These are phyloP conservation scores for Erebia aethiops DNA, from an alignment of 2,888 invertebrate species.

Conservation along the genomic window DNA sequence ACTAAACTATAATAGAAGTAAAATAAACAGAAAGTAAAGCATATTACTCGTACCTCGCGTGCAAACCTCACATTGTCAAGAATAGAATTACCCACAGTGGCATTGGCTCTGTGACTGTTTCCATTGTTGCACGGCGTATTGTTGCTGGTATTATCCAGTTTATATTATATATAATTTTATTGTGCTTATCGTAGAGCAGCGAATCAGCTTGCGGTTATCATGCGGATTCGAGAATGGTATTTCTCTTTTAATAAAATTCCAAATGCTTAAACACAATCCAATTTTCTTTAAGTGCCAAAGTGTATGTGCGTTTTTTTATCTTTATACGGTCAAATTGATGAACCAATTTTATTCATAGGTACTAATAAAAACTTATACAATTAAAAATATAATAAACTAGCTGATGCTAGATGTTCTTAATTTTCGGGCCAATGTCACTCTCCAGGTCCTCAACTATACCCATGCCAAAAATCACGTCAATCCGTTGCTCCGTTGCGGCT, in stretches of 20 bases:
- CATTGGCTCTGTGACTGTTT: slow-evolving; percentile 3
- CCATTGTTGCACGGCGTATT: slow-evolving; percentile 7
- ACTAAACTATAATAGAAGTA: not conserved
- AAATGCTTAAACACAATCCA: too few relatives aligned
- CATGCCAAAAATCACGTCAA: too few relatives aligned
- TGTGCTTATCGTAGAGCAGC: not conserved
- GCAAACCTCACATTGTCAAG: not conserved
- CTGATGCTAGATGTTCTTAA: too few relatives aligned
- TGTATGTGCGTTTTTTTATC: too few relatives aligned
- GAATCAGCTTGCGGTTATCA: not conserved
- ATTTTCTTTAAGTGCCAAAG: too few relatives aligned
- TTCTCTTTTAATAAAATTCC: not conserved
- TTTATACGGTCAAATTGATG: too few relatives aligned
- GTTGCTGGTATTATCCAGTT: slow-evolving; percentile 1
- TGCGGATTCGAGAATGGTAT: not conserved
- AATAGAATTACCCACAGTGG: not conserved
- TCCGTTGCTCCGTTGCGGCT: too few relatives aligned
- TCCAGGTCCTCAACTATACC: too few relatives aligned
- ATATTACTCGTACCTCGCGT: not conserved
- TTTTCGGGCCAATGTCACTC: too few relatives aligned
- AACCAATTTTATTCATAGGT: too few relatives aligned
- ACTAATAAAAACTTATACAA: too few relatives aligned
- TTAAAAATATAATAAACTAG: too few relatives aligned
- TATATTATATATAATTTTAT: slow-evolving; percentile 1
- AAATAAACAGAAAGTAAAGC: slow-evolving; percentile 4